A percentile compares a stretch with the other conserved stretches of the same genome.
Evolutionary conservation across 2,113 vertebrate genomes (phyloP).

Genomic region (Pollimyrus isidori): DNA sequence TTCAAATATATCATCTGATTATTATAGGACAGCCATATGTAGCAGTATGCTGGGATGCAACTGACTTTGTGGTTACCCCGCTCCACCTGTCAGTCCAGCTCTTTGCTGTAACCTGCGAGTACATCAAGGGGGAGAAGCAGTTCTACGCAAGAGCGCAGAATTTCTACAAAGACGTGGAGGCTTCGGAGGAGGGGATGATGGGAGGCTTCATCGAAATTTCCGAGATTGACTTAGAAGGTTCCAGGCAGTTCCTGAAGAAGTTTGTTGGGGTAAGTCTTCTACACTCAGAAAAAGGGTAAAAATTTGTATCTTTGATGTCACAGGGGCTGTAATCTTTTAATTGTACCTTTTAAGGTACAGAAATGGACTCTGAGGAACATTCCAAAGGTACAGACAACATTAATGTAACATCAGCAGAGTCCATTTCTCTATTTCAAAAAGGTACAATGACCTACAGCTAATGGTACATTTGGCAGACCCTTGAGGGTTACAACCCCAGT

Average conservation of each 20-base stretch:
- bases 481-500: no score
- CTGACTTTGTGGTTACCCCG: background rate
- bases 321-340: no score
- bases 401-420: no score
- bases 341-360: no score
- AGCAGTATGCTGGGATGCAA: background rate
- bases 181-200: slow-evolving; percentile 95
- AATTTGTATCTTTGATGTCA: no score
- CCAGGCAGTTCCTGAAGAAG: slow-evolving; percentile 77
- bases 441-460: no score
- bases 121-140: slow-evolving; percentile 88
- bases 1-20: background rate
- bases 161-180: slow-evolving; percentile 83
- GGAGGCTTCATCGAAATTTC: slow-evolving; percentile 86
- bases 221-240: slow-evolving; percentile 75
- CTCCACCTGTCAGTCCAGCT: slow-evolving; percentile 74
- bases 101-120: slow-evolving; percentile 88
- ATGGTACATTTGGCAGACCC: no score
- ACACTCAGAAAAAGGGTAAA: no score
- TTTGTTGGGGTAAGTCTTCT: slow-evolving; percentile 78
- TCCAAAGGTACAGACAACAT: no score
- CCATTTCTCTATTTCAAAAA: no score
- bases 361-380: no score
- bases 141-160: slow-evolving; percentile 88
- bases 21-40: background rate